phyloP scores from a whole-genome alignment of 2,797 vertebrate species.

The Fistularia commersonii region DNA sequence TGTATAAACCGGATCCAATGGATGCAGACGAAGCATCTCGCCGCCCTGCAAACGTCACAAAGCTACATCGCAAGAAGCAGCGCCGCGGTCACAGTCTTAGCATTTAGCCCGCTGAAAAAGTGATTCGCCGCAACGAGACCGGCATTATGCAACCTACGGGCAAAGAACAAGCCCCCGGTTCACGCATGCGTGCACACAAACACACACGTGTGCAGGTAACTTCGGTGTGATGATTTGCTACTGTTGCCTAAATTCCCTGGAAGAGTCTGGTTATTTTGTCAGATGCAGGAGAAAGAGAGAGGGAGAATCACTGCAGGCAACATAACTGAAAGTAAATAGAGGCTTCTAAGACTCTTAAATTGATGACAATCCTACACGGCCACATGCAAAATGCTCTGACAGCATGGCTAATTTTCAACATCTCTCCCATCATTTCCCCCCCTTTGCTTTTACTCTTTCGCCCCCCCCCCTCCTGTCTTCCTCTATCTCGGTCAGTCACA shows the following conservation, averaged over 20 bases:
- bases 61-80: conserved; percentile 3
- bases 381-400: conserved; percentile 79
- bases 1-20: too few species aligned
- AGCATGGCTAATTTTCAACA: conserved; percentile 80
- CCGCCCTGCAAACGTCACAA: not conserved
- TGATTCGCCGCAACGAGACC: conserved; percentile 26
- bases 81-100: conserved; percentile 2
- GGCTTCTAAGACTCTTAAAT: conserved; percentile 73
- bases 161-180: conserved; percentile 15
- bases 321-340: too few species aligned
- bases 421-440: conserved; percentile 32
- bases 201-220: conserved; percentile 9
- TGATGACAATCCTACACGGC: conserved; percentile 80
- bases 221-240: conserved; percentile 25
- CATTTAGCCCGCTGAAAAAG: conserved; percentile 9
- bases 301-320: too few species aligned
- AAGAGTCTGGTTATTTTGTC: conserved; percentile 72
- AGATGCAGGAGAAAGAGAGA: conserved; percentile 49
- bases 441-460: conserved; percentile 45
- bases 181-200: conserved; percentile 12
- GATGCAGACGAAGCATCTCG: too few species aligned
- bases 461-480: conserved; percentile 6
- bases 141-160: conserved; percentile 34
- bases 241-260: conserved; percentile 57
- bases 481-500: not conserved